phyloP scores from a whole-genome alignment of 1,140 invertebrate genomes.

The Microplitis mediator region DNA sequence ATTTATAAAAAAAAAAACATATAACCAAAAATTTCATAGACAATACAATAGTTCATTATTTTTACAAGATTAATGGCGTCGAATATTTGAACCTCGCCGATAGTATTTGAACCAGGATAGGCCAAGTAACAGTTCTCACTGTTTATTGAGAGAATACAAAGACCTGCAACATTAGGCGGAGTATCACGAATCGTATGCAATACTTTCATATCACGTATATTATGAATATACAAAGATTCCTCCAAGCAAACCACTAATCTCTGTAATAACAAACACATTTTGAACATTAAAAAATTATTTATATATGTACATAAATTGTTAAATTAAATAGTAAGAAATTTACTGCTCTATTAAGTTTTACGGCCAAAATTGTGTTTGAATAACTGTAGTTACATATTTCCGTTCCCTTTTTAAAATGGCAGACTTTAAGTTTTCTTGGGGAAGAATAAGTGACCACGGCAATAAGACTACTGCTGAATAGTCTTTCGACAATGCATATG shows the following conservation, averaged over 20 bases:
- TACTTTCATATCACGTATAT: conserved; percentile 98
- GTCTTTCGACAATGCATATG: conserved; percentile 90
- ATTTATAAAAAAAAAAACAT: not conserved
- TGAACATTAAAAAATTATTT: not conserved
- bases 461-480: conserved; percentile 96
- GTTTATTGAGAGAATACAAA: conserved; percentile 89
- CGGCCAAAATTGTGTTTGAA: conserved; percentile 94
- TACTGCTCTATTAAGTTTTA: conserved; percentile 95
- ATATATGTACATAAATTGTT: conserved; percentile 5
- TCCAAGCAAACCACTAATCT: conserved; percentile 96
- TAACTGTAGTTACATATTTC: conserved; percentile 99
- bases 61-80: conserved; percentile 92
- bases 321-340: conserved; percentile 52
- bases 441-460: conserved; percentile 91
- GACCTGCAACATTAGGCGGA: conserved; percentile 89
- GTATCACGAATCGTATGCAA: conserved; percentile 98
- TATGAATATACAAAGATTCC: conserved; percentile 98
- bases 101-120: conserved; percentile 92
- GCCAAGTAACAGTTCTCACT: conserved; percentile 93
- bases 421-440: conserved; percentile 93
- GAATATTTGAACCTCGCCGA: conserved; percentile 97
- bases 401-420: conserved; percentile 97
- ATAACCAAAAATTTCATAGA: not conserved
- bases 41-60: conserved; percentile 31
- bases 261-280: conserved; percentile 62